Evolutionary conservation across 2,888 invertebrate genomes (phyloP).

Genomic region (Altica lythri): DNA sequence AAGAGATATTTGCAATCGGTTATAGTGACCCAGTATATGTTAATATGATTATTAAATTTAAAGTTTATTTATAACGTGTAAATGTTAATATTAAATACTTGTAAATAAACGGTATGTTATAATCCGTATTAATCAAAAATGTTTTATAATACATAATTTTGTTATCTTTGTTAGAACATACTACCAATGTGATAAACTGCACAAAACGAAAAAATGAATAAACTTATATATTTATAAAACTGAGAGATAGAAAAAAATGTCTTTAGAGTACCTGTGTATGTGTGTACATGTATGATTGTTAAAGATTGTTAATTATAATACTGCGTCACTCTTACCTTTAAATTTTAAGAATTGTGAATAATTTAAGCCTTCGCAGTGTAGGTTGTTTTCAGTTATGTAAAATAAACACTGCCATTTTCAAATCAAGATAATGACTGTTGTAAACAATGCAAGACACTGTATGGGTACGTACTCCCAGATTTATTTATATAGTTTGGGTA

Average conservation of each 20-base stretch:
- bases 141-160: constrained; percentile 24
- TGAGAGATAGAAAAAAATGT: constrained; percentile 6
- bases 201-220: constrained; percentile 34
- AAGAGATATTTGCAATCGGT: constrained; percentile 34
- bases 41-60: constrained; percentile 21
- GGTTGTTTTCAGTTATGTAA: constrained; percentile 34
- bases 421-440: constrained; percentile 22
- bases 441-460: constrained; percentile 20
- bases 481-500: constrained; percentile 20
- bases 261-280: constrained; percentile 24
- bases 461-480: constrained; percentile 14
- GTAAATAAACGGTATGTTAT: constrained; percentile 29
- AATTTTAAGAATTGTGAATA: constrained; percentile 19
- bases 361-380: constrained; percentile 38
- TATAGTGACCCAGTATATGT: constrained; percentile 42
- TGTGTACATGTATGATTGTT: constrained; percentile 26
- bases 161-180: constrained; percentile 23
- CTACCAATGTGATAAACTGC: constrained; percentile 34
- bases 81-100: constrained; percentile 39
- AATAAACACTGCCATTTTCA: constrained; percentile 41
- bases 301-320: constrained; percentile 25
- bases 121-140: too few species aligned
- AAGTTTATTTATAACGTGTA: constrained; percentile 23
- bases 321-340: constrained; percentile 39
- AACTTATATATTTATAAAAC: constrained; percentile 32